Base-by-base conservation (phyloP, 2,888 invertebrate species). In the Protophormia terraenovae region DNA sequence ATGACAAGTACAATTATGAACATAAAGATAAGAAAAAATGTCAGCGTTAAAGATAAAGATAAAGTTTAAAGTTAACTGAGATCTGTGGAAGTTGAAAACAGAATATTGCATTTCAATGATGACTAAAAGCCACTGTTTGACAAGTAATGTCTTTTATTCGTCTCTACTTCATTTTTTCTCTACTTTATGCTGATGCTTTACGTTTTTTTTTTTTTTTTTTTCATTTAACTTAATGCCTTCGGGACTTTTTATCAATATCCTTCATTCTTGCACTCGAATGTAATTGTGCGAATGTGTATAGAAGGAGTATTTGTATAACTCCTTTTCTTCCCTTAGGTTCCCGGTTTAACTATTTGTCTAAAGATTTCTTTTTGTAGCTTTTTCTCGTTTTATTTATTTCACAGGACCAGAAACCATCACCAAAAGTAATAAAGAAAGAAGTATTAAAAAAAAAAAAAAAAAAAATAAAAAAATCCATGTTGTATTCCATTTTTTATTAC, bases 51-150 rank as follows among this genome's bases (percentile, higher is more conserved):
- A n/a, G 62, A 41, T 19, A 22, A 45, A 55, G 41, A 45, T 69
- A 77, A 47, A 71, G 50, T 79, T 41, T 71, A 35, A 12, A 22
- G 41, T 22, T 50, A 58, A 29, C 6, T 16, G 69, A 35, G 55
- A 29, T 32, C 35, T 60, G 22, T 41, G 41, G 29, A 55, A 53
- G 22, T 24, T 41, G 35, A 35, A 32, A 12, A 29, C 5, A 69
- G 19, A 76, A 53, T 29, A 53, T 62, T 75, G 67, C 60, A 76
- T 82, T 82, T 75, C 73, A 82, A 62, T 82, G 60, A 75, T 76
- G 75, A 27, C 53, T 62, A 24, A n/a, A 53, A 75, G 81, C 53
- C 69, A 62, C 53, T 41, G 41, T 62, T 62, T 69, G 67, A 29
- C 62, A 50, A 50, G 60, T 60, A 60, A 67, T 81, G 50, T 24